Evolutionary conservation across 2,113 vertebrate species (phyloP), one percentile per base, ranked within the genome.

Genomic region (Laticauda laticaudata): DNA sequence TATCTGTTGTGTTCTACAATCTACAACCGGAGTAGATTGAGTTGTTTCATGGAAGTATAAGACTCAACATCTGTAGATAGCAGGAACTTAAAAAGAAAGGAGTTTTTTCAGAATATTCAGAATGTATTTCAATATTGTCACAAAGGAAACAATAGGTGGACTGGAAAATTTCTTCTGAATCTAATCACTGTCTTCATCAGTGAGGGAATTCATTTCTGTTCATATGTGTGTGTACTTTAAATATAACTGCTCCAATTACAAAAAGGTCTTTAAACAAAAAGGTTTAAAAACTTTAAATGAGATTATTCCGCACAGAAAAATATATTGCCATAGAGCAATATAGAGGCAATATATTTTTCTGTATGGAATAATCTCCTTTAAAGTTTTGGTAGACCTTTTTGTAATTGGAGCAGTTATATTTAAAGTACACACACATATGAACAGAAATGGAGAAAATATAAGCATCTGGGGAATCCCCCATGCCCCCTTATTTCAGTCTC

Each of bases 391-490:
- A 39, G 34, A 39, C 34, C 34, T 39, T 39, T 39, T 39, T 39
- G 34, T 39, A 39, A 39, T 39, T 39, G 34, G 34, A 39, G 34
- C 34, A n/a, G n/a, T n/a, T n/a, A n/a, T n/a, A 39, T 39, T 39
- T 39, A 39, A 39, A 39, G 34, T 39, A 39, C 34, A 39, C 34
- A 39, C 34, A 39, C 34, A 39, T 39, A 39, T 39, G 34, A 39
- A 39, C 34, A 39, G 34, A 39, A 39, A 39, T 39, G 1, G 75
- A 88, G 89, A 94, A 95, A 54, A 86, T 39, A 87, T 55, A 43
- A 54, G 95, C 89, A 55, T 45, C 93, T 91, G 91, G 93, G 75
- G 95, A 96, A 87, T 93, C 55, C 69, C 92, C 87, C 18, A 51
- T 86, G 53, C 56, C 21, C 92, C 64, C 90, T 56, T 87, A 26